A percentile compares a stretch with the other conserved stretches of the same genome.
These are phyloP conservation scores for Diplogasteroides magnus DNA, from an alignment of 1,140 invertebrate genomes.

Conservation along the genomic window DNA sequence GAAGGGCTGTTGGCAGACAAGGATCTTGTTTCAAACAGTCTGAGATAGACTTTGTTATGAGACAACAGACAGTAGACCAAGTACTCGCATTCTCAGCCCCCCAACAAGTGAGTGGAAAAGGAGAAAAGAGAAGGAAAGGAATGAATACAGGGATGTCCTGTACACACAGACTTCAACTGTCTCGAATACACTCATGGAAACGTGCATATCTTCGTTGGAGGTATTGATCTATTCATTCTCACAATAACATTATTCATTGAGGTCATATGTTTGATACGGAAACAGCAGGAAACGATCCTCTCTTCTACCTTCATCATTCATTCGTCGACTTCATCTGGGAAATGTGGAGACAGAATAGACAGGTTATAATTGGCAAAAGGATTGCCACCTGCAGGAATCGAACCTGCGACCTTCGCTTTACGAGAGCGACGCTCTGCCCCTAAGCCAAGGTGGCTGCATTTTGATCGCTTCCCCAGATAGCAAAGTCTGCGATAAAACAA, in stretches of 20 bases:
- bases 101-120: constrained; percentile 10
- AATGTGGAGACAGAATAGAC: constrained; percentile 34
- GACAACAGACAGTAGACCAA: constrained; percentile 28
- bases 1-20: constrained; percentile 25
- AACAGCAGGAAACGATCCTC: constrained; percentile 32
- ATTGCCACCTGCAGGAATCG: too few relatives aligned
- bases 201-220: constrained; percentile 37
- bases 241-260: background rate
- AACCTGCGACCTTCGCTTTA: too few relatives aligned
- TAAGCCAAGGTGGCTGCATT: too few relatives aligned
- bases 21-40: constrained; percentile 21
- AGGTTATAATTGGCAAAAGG: constrained; percentile 7
- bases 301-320: constrained; percentile 34
- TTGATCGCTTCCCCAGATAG: too few relatives aligned
- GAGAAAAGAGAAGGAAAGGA: background rate
- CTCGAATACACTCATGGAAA: constrained; percentile 39
- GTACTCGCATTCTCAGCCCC: constrained; percentile 34
- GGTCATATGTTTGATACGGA: constrained; percentile 36
- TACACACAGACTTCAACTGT: constrained; percentile 28
- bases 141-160: constrained; percentile 24
- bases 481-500: too few relatives aligned
- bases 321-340: constrained; percentile 38
- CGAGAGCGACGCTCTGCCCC: too few relatives aligned
- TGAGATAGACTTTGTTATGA: constrained; percentile 31
- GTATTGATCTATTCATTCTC: background rate